Percentiles rank a stretch among this genome's conserved stretches.
These are phyloP conservation scores for Onychomys leucogaster DNA, from an alignment of 2,797 vertebrate genomes.

Conservation along the genomic window DNA sequence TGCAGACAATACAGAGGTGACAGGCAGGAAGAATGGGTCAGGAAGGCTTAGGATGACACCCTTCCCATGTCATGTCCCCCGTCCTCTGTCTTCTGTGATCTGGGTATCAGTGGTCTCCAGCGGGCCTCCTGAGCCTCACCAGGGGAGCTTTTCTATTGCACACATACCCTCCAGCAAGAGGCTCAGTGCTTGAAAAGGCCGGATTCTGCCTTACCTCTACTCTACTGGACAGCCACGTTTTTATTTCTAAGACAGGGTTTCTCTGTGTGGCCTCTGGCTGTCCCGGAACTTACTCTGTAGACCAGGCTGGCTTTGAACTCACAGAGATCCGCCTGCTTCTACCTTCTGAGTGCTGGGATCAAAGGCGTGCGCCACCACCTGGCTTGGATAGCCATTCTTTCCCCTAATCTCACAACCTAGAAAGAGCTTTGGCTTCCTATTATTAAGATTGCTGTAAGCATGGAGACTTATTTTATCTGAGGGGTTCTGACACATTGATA, in stretches of 20 bases:
- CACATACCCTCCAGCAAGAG: not conserved
- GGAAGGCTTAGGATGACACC: not conserved
- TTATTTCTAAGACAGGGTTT: not conserved
- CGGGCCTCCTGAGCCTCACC: not conserved
- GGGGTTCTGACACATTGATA: not conserved
- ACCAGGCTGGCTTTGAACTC: not conserved
- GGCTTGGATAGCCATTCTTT: not conserved
- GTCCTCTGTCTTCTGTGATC: not conserved
- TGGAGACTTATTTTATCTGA: not conserved
- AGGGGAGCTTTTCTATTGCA: not conserved
- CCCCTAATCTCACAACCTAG: not conserved
- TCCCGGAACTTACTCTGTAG: too few relatives aligned
- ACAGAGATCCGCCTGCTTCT: not conserved
- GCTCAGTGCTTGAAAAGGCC: not conserved
- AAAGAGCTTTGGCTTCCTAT: not conserved
- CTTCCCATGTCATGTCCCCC: not conserved
- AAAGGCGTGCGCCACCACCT: not conserved
- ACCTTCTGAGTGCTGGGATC: not conserved
- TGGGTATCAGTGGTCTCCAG: not conserved
- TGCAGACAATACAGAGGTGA: not conserved
- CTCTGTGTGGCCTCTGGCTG: not conserved
- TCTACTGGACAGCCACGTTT: not conserved
- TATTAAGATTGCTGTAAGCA: slow-evolving; percentile 21
- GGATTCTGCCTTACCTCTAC: not conserved
- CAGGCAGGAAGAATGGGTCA: not conserved